Evolutionary conservation across 2,797 vertebrate genomes (phyloP).

Genomic region (Mastacembelus armatus): DNA sequence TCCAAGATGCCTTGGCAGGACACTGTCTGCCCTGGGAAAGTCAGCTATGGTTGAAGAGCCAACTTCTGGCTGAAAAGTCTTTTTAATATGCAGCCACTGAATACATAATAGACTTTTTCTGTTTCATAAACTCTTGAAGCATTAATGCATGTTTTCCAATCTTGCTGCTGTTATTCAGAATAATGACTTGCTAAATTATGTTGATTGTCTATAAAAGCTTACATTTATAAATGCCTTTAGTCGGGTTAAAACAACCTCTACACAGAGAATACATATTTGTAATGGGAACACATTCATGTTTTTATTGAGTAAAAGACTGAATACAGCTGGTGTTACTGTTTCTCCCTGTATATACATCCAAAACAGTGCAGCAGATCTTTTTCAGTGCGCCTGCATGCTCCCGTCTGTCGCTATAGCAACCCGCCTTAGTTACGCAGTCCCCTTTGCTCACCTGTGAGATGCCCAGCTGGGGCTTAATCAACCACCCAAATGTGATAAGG

Average conservation of each 20-base stretch:
- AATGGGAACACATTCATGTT: constrained; percentile 82
- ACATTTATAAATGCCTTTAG: constrained; percentile 1
- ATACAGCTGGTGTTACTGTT: constrained; percentile 82
- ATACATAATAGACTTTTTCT: not conserved
- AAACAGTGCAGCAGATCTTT: constrained; percentile 59
- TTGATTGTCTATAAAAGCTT: not conserved
- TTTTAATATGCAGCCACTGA: constrained; percentile 12
- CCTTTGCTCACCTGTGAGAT: constrained; percentile 73
- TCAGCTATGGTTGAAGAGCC: constrained; percentile 12
- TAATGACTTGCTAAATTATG: not conserved
- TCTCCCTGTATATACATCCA: constrained; percentile 74
- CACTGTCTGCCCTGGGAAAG: constrained; percentile 15
- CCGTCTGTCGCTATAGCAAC: constrained; percentile 74
- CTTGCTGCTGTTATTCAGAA: not conserved
- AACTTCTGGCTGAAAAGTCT: constrained; percentile 5
- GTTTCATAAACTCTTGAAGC: constrained; percentile 2
- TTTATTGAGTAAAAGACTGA: constrained; percentile 84
- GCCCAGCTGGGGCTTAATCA: constrained; percentile 64
- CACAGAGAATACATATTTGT: constrained; percentile 27
- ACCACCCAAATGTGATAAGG: constrained; percentile 79
- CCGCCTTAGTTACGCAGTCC: constrained; percentile 62
- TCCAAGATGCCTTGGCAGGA: constrained; percentile 44
- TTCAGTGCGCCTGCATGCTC: constrained; percentile 57
- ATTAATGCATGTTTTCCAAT: constrained; percentile 14
- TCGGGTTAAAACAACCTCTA: constrained; percentile 12